Evolutionary conservation across 2,888 invertebrate species (phyloP), one percentile per base, ranked within the genome.

Genomic region (Drosophila flavopinicola): DNA sequence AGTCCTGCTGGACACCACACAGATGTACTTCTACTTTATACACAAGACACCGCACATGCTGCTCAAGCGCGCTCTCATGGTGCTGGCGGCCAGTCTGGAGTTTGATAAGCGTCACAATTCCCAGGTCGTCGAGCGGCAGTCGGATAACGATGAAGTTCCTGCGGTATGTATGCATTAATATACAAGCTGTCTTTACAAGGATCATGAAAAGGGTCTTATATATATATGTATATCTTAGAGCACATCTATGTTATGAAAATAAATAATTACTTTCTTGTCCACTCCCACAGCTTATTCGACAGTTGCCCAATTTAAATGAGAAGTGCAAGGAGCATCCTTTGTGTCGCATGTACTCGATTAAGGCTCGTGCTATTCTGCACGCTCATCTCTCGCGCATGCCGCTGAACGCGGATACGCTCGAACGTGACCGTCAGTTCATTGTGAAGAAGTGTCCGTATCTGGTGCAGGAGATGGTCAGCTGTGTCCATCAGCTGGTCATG

Each of bases 381-480:
- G 98, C 99, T 1, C 99, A 99, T 92, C 92, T 99, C 49, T 93
- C 95, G n/a, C 94, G 99, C 44, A 94, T 99, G 88, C 92, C 93
- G 1, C 90, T 98, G 15, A 96, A 96, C 79, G 93, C 94, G 0
- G 93, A 94, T 47, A 96, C 97, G 0, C 91, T 98, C 45, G 97
- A 98, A 86, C 93, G 94, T 88, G 98, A 98, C 92, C 93, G 96
- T 35, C 94, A 95, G 82, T 95, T 95, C 85, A 93, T 97, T 52
- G 94, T 97, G 41, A 96, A 95, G 75, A 97, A 98, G 90, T 96
- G 97, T 90, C 98, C 99, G 0, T 97, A 97, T 91, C 93, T 99
- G 37, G 95, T 99, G 52, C 97, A 98, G 84, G 99, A 99, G 92
- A 98, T 99, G 97, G 96, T 99, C 52, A 97, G 96, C 88, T 97